Base-by-base conservation (phyloP, 2,113 vertebrate genomes). In the Mirza zaza region DNA sequence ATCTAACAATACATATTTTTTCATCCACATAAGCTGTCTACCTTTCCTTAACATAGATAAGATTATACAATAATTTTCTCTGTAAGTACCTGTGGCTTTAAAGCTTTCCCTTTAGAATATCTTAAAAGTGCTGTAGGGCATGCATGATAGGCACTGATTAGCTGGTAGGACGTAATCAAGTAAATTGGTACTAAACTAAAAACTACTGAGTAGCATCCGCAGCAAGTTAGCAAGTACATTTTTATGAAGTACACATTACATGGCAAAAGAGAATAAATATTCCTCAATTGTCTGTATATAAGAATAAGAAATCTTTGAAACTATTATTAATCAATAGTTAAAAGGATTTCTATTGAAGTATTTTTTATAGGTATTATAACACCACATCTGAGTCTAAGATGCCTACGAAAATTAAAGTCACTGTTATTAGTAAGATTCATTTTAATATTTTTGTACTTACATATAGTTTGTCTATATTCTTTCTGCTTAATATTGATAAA, bases 1-100 rank as follows among this genome's bases (percentile, higher is more conserved):
- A 45, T 55, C 14, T 11, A 83, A 59, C 82, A 93, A 94, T 61
- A 52, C 3, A 29, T n/a, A 21, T 77, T 96, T 92, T 65, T 89
- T 90, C 39, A 89, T 36, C 34, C 39, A 87, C 32, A 20, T 59
- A 71, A 90, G 5, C 52, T 85, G 32, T 79, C 32, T 80, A 75
- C 5, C 32, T 79, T 88, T 95, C 88, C 68, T 94, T 88, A 84
- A 89, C 88, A 95, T 57, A 94, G 39, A 20, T 96, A 98, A 55
- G 17, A 98, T 97, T 92, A 79, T 94, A 96, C 84, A 93, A 97
- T 95, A 95, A 97, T 98, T 98, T 98, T 92, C 89, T 76, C 57
- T 86, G 65, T 71, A 97, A 91, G 79, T 85, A 96, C 50, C 71
- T 96, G 81, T 96, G 87, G 83, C 90, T 97, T 85, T 81, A 92